Percentiles rank a stretch among this genome's conserved stretches.
phyloP scores from a whole-genome alignment of 2,888 invertebrate species.

The Phorcus lineatus region DNA sequence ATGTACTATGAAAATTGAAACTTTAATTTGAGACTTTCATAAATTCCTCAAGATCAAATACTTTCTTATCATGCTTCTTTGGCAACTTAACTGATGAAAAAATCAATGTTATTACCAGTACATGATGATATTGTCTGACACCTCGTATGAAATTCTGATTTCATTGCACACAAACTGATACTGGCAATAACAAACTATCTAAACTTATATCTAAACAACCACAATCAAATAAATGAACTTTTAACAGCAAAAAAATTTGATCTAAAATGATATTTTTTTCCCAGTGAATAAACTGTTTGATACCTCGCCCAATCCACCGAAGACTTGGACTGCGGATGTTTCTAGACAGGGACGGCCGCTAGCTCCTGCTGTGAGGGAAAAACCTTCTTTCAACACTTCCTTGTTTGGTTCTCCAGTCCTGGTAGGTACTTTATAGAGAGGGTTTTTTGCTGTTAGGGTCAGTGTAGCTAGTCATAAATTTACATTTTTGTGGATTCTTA shows the following conservation, averaged over 20 bases:
- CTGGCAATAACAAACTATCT: neutral
- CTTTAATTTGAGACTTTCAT: no score
- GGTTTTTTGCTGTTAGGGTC: no score
- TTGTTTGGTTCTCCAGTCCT: slow-evolving; percentile 63
- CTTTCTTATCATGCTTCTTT: no score
- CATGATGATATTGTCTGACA: slow-evolving; percentile 13
- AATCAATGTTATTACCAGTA: neutral
- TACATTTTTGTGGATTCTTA: no score
- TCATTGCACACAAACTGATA: slow-evolving; percentile 7
- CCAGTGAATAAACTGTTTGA: neutral
- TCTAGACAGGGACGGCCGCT: slow-evolving; percentile 28
- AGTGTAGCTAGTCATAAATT: no score
- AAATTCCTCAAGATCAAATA: no score
- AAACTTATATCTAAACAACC: no score
- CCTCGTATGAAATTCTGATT: neutral
- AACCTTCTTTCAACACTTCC: slow-evolving; percentile 64
- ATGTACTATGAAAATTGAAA: no score
- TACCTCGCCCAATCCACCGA: slow-evolving; percentile 20
- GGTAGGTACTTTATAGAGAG: slow-evolving; percentile 41
- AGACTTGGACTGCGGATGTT: slow-evolving; percentile 37
- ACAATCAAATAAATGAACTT: no score
- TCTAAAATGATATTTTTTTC: neutral
- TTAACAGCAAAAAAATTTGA: neutral
- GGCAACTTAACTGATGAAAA: neutral
- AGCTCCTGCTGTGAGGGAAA: slow-evolving; percentile 43